These are phyloP conservation scores for Damaliscus lunatus DNA, from an alignment of 2,113 vertebrate genomes.

Conservation along the genomic window DNA sequence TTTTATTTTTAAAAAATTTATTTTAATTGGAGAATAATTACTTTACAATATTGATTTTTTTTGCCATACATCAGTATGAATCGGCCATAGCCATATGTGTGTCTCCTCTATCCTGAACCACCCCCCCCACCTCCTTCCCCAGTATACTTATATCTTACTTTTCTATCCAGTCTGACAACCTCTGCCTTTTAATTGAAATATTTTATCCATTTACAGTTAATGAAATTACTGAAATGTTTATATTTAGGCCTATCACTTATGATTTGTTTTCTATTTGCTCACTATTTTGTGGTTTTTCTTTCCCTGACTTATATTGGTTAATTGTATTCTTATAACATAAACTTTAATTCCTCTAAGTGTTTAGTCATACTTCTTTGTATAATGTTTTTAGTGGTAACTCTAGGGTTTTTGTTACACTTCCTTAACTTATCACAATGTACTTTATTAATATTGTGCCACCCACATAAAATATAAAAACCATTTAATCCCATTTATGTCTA, in stretches of 20 bases:
- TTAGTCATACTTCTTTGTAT: background rate
- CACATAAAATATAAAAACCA: background rate
- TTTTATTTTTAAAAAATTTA: background rate
- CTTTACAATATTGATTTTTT: background rate
- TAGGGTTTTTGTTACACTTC: background rate
- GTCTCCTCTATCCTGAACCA: background rate
- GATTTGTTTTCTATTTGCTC: background rate
- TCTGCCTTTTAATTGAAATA: constrained; percentile 29
- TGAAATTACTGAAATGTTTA: constrained; percentile 40
- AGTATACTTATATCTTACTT: background rate
- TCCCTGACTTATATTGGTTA: background rate
- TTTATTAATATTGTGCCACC: background rate
- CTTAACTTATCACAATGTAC: background rate
- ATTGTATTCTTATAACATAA: background rate
- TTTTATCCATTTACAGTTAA: constrained; percentile 52
- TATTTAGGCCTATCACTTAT: background rate
- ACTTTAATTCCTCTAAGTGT: constrained; percentile 1
- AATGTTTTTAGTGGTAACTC: background rate
- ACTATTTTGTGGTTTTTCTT: background rate
- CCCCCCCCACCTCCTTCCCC: background rate
- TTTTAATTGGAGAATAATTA: background rate
- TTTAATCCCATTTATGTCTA: background rate
- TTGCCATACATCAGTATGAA: background rate
- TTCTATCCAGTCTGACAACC: background rate
- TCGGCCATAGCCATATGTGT: background rate